Evolutionary conservation across 2,113 vertebrate species (phyloP).

Genomic region (Ivindomyrus marchei): DNA sequence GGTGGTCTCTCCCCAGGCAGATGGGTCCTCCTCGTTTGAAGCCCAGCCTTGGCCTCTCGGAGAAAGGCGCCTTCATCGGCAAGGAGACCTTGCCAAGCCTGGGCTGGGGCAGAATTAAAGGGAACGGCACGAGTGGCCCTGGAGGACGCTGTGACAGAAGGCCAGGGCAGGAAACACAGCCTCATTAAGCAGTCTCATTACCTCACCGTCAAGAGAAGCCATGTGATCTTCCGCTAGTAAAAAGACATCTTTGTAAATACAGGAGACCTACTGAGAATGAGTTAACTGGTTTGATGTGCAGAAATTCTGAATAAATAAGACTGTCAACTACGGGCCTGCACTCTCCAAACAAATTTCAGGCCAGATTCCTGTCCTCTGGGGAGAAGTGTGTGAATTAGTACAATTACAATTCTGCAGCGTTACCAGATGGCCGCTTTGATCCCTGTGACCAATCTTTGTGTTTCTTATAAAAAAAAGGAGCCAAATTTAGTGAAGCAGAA

Average conservation of each 20-base stretch:
- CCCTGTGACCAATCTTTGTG: conserved; percentile 14
- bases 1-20: conserved; percentile 33
- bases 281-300: conserved; percentile 7
- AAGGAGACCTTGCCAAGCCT: conserved; percentile 4
- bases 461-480: background rate
- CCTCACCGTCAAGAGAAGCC: conserved; percentile 20
- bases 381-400: conserved; percentile 17
- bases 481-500: conserved; percentile 15
- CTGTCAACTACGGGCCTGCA: conserved; percentile 3
- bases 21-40: conserved; percentile 36
- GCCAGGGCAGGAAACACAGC: conserved; percentile 27
- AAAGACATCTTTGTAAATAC: conserved; percentile 16
- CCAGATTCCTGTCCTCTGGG: conserved; percentile 11
- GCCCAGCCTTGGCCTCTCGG: background rate
- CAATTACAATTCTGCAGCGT: conserved; percentile 16
- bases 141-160: conserved; percentile 27
- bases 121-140: conserved; percentile 6
- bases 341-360: conserved; percentile 11
- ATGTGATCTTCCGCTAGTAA: conserved; percentile 10
- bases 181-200: conserved; percentile 38
- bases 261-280: conserved; percentile 5
- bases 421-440: conserved; percentile 27
- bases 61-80: background rate
- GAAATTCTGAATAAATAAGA: conserved; percentile 21
- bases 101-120: conserved; percentile 12